Conservation (phyloP, 2,888 invertebrate genomes). For the Callinectes sapidus region DNA sequence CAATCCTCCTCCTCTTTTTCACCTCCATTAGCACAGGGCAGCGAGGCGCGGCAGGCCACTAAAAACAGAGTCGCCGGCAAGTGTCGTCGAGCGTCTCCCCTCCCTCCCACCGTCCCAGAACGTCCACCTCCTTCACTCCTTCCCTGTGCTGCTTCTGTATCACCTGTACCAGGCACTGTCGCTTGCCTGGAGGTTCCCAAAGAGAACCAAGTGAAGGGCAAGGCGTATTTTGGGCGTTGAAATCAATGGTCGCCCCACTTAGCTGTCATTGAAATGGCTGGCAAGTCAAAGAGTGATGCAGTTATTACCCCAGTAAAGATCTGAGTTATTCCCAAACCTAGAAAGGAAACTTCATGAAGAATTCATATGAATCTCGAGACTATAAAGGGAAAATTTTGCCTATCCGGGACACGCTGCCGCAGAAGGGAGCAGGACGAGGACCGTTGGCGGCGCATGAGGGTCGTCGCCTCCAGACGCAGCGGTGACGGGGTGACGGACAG, state of each 20-base stretch:
- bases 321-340: neutral
- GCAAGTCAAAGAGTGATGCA: neutral
- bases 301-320: neutral
- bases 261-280: neutral
- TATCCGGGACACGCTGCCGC: neutral
- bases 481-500: conserved; percentile 4
- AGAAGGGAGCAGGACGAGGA: neutral
- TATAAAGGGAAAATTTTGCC: neutral
- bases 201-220: neutral
- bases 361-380: neutral
- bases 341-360: neutral
- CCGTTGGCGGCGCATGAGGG: conserved; percentile 26
- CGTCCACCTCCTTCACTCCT: neutral
- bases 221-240: neutral
- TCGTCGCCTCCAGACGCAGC: neutral
- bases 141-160: neutral
- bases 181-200: neutral
- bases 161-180: neutral
- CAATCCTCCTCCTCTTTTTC: conserved; percentile 25
- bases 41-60: conserved; percentile 22
- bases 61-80: conserved; percentile 34
- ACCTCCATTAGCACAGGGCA: neutral
- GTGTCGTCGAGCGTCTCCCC: neutral
- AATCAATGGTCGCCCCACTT: neutral
- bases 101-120: neutral